phyloP scores from a whole-genome alignment of 2,797 vertebrate species.

The Borostomias antarcticus region DNA sequence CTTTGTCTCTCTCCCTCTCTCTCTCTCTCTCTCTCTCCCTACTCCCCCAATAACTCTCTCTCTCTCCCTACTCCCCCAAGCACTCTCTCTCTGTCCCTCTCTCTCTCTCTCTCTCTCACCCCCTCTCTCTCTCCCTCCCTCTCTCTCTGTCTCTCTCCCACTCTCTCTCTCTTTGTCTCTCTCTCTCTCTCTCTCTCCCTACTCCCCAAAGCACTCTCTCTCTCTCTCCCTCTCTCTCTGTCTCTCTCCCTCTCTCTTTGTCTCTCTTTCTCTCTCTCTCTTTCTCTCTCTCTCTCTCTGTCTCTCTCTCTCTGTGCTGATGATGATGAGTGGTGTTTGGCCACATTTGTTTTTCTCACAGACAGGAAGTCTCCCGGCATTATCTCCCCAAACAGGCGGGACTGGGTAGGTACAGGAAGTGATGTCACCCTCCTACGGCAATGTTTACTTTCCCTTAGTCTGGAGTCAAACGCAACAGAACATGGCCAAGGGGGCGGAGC shows the following conservation, averaged over 20 bases:
- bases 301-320: neutral
- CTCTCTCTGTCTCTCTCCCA: neutral
- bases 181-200: neutral
- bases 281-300: neutral
- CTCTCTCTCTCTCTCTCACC: neutral
- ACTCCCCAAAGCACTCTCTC: neutral
- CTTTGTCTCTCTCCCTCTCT: constrained; percentile 13
- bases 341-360: constrained; percentile 2
- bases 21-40: constrained; percentile 14
- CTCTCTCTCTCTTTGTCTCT: neutral
- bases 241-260: neutral
- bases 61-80: constrained; percentile 17
- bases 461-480: constrained; percentile 27
- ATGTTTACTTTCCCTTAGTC: constrained; percentile 31
- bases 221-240: neutral
- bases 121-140: neutral
- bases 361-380: constrained; percentile 14
- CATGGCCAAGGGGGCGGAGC: too few relatives aligned
- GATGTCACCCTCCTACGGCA: neutral
- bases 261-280: neutral
- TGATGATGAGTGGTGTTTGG: neutral
- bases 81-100: neutral
- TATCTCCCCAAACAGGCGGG: constrained; percentile 12
- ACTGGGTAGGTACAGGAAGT: neutral
- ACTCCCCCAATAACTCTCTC: neutral